These are phyloP conservation scores for cattle (Bos taurus) DNA, from an alignment of 2,113 vertebrate genomes.

Conservation along the genomic window ARS-UCD2.0 NC_037329.1:110090001-110090500, in stretches of 20 bases:
- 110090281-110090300: neutral
- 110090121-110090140: constrained; percentile 68
- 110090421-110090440: constrained; percentile 88
- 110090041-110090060: constrained; percentile 83
- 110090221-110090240: neutral
- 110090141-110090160: constrained; percentile 58
- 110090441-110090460: constrained; percentile 86
- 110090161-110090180: constrained; percentile 72
- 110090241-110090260: constrained; percentile 36
- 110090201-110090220: constrained; percentile 58
- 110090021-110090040: constrained; percentile 88
- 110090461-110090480: constrained; percentile 85
- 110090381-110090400: constrained; percentile 85
- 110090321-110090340: constrained; percentile 78
- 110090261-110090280: constrained; percentile 40
- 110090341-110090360: constrained; percentile 78
- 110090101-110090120: constrained; percentile 59
- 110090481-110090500: constrained; percentile 80
- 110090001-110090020: constrained; percentile 76
- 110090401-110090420: constrained; percentile 94
- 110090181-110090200: constrained; percentile 28
- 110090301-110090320: constrained; percentile 53
- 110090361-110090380: constrained; percentile 91
- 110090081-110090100: constrained; percentile 81
- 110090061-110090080: constrained; percentile 87